Percentiles rank a stretch among this genome's conserved stretches.
Evolutionary conservation across 2,113 vertebrate species (phyloP).

Genomic region (Eleginops maclovinus): DNA sequence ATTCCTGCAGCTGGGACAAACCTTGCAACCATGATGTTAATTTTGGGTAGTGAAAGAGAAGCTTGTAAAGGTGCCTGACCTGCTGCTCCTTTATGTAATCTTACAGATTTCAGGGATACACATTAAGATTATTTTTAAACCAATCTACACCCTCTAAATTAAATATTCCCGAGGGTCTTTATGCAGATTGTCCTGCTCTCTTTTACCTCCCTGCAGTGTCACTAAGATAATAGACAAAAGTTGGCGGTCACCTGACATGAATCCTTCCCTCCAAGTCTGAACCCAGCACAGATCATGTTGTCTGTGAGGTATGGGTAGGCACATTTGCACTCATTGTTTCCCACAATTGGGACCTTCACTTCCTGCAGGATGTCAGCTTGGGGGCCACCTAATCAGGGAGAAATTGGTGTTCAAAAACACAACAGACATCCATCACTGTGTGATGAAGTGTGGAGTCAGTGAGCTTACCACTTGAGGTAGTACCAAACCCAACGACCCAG

Average conservation of each 20-base stretch:
- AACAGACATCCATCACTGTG: not conserved
- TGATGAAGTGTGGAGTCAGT: not conserved
- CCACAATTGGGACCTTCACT: constrained; percentile 65
- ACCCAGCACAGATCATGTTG: constrained; percentile 85
- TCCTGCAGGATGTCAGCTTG: constrained; percentile 16
- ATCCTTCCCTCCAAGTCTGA: constrained; percentile 74
- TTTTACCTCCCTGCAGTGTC: not conserved
- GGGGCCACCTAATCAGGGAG: not conserved
- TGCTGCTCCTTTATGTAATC: not conserved
- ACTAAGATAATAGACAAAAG: not conserved
- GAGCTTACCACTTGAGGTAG: not conserved
- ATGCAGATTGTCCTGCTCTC: not conserved
- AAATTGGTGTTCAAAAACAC: not conserved
- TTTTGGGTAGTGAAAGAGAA: not conserved
- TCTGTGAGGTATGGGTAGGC: not conserved
- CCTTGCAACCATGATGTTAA: not conserved
- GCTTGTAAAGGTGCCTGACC: not conserved
- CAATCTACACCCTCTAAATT: not conserved
- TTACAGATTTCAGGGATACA: not conserved
- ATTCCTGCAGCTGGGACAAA: not conserved
- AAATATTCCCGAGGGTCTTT: not conserved
- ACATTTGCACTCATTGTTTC: constrained; percentile 60
- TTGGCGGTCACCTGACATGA: constrained; percentile 65
- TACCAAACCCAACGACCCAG: constrained; percentile 84
- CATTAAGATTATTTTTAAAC: not conserved